phyloP scores from a whole-genome alignment of 1,140 invertebrate species.

The Ceratina calcarata region DNA sequence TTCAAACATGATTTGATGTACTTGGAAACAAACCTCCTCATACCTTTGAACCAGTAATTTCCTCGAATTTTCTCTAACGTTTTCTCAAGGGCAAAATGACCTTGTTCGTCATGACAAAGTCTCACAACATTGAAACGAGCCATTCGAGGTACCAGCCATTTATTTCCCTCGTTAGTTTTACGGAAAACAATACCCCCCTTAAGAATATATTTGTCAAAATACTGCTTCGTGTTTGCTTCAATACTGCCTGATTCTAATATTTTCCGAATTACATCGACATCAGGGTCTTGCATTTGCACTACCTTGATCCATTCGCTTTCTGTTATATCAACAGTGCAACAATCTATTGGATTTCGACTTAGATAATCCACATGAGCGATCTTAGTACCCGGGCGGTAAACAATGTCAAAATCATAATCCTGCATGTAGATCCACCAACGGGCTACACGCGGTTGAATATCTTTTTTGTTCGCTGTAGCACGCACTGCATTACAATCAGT shows the following conservation, averaged over 20 bases:
- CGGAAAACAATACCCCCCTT: neutral
- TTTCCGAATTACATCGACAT: too few relatives aligned
- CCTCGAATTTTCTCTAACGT: neutral
- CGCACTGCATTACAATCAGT: neutral
- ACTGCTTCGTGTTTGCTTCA: neutral
- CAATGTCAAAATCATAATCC: neutral
- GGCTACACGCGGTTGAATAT: too few relatives aligned
- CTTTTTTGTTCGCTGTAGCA: neutral
- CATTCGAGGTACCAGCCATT: neutral
- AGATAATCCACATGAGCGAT: neutral
- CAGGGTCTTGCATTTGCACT: neutral
- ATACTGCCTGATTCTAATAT: too few relatives aligned
- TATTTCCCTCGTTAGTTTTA: neutral
- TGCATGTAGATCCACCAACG: neutral
- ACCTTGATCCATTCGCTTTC: neutral
- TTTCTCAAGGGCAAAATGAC: neutral
- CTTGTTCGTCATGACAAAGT: neutral
- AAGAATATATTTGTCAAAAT: neutral
- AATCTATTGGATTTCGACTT: neutral
- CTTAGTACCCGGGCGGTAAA: neutral
- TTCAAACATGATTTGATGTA: neutral
- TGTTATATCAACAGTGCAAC: neutral
- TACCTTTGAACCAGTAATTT: conserved; percentile 9
- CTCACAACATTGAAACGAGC: neutral
- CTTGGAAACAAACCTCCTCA: neutral